Evolutionary conservation across 1,140 invertebrate species (phyloP), one percentile per base, ranked within the genome.

Genomic region (Drosophila truncata): DNA sequence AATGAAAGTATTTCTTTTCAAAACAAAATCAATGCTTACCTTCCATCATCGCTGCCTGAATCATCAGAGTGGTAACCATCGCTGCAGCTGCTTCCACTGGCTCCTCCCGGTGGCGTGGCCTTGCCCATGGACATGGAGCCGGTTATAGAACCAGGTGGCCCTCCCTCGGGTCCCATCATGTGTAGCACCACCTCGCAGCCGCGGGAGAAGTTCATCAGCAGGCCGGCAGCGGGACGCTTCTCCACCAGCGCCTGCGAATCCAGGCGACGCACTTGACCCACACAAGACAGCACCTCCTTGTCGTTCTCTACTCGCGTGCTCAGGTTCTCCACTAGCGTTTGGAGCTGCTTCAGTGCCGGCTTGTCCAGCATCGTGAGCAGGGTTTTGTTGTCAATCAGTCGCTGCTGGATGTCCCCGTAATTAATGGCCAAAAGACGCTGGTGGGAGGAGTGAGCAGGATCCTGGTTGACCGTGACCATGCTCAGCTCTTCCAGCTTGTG

Each of bases 371-470:
- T 96, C 76, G 98, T 98, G 47, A 98, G 93, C 25, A 98, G 93
- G 0, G 96, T 97, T 93, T 98, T 98, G 93, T 98, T 99, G 93
- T 98, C 97, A 78, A 98, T 98, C 18, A 99, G 94, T 6, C 98
- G 93, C 70, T 97, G 96, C 92, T 99, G 97, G 20, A 96, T 96
- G 82, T 97, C 96, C 7, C 95, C 94, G 84, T 97, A 96, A 42
- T 95, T 96, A 27, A 98, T 94, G 44, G 96, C 96, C 61, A 99
- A 93, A 33, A 98, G 95, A 35, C 98, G 94, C 93, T 98, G 98
- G 93, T 99, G 98, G 20, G 97, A 98, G 0, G 97, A 96, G 47
- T 96, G 96, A 1, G 97, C 96, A 16, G 97, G 97, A 33, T 97
- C 97, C 80, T 97, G 96, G 60, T 95, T 96, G 62, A 96, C 94